A percentile compares a stretch with the other conserved stretches of the same genome.
Evolutionary conservation across 1,140 invertebrate genomes (phyloP).

Genomic region (Diorhabda sublineata): DNA sequence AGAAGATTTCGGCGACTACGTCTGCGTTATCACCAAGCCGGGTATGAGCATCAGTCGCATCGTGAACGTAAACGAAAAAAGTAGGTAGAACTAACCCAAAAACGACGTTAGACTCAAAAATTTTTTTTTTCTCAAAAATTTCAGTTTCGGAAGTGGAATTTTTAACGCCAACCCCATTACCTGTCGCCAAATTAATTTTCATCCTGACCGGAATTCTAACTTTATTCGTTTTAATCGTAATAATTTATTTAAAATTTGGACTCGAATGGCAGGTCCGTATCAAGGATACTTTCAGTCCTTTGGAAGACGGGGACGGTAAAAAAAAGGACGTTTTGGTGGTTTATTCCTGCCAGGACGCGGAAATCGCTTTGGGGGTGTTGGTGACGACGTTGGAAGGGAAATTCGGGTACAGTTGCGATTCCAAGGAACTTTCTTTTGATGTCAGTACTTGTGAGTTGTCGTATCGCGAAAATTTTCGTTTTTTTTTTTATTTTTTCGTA

Average conservation of each 20-base stretch:
- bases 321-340: slow-evolving; percentile 40
- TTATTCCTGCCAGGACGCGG: slow-evolving; percentile 39
- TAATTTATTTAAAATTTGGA: slow-evolving; percentile 39
- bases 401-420: slow-evolving; percentile 39
- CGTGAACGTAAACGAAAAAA: slow-evolving; percentile 36
- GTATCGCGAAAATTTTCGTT: background rate
- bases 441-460: slow-evolving; percentile 37
- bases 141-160: slow-evolving; percentile 34
- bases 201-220: slow-evolving; percentile 27
- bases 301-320: slow-evolving; percentile 44
- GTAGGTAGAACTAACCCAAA: slow-evolving; percentile 18
- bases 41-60: slow-evolving; percentile 33
- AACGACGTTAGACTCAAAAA: too few species aligned
- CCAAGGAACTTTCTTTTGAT: slow-evolving; percentile 33
- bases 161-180: slow-evolving; percentile 40
- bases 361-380: slow-evolving; percentile 38
- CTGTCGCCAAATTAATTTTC: slow-evolving; percentile 35
- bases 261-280: slow-evolving; percentile 34
- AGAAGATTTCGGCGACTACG: slow-evolving; percentile 65
- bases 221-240: slow-evolving; percentile 27
- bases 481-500: background rate
- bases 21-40: slow-evolving; percentile 51
- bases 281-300: slow-evolving; percentile 39
- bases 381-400: slow-evolving; percentile 40
- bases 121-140: slow-evolving; percentile 10